Conservation (phyloP, 2,888 invertebrate genomes). For the Agrochola circellaris region DNA sequence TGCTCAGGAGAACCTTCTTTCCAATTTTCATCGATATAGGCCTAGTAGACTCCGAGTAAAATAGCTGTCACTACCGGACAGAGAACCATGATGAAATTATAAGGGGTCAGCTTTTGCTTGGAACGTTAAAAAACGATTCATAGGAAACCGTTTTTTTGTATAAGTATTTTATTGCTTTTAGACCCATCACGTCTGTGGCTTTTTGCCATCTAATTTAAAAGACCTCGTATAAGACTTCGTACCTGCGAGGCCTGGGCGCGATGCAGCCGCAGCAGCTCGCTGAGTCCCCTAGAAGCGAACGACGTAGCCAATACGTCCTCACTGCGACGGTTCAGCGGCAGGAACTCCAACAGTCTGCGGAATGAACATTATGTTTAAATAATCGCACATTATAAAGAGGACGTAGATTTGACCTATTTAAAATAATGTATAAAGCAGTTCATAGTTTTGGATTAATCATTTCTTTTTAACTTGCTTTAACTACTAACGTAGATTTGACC, state of each 20-base stretch:
- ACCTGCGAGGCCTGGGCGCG: constrained; percentile 95
- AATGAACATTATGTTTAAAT: background rate
- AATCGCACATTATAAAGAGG: background rate
- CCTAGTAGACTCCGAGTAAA: background rate
- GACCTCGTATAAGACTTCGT: background rate
- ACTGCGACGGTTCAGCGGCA: constrained; percentile 98
- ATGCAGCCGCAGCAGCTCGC: constrained; percentile 95
- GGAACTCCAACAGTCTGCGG: constrained; percentile 96
- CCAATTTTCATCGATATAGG: background rate
- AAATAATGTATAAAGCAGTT: too few species aligned
- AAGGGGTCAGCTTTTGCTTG: too few species aligned
- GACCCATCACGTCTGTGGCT: too few species aligned
- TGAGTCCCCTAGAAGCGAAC: constrained; percentile 95
- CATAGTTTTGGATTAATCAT: too few species aligned
- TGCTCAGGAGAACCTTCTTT: background rate
- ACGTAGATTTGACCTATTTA: too few species aligned
- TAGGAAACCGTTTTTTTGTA: too few species aligned
- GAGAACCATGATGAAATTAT: background rate
- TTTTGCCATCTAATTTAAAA: too few species aligned
- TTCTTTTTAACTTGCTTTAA: background rate
- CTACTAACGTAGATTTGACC: background rate
- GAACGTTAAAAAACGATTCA: too few species aligned
- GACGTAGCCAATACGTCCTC: constrained; percentile 96
- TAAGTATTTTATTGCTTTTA: too few species aligned
- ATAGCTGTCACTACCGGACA: background rate